Evolutionary conservation across 2,797 vertebrate genomes (phyloP).

Genomic region (Uromys caudimaculatus): DNA sequence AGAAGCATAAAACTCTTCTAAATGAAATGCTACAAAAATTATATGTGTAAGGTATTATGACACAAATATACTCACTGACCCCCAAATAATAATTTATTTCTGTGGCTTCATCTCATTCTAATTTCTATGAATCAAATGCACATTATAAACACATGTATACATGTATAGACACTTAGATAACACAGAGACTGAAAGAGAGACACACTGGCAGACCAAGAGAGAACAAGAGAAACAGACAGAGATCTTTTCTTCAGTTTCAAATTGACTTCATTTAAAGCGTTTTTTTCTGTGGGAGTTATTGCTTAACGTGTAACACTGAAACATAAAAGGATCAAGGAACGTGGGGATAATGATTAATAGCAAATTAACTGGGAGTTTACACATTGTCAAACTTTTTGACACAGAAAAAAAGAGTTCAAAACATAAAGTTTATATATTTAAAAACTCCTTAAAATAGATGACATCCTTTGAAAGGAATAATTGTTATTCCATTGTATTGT

Average conservation of each 20-base stretch:
- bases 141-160: not conserved
- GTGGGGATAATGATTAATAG: not conserved
- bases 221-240: not conserved
- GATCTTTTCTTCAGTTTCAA: not conserved
- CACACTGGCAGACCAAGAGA: not conserved
- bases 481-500: not conserved
- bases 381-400: constrained; percentile 28
- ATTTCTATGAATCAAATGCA: not conserved
- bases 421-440: not conserved
- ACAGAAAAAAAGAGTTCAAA: not conserved
- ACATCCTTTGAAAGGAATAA: constrained; percentile 23
- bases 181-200: not conserved
- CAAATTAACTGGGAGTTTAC: not conserved
- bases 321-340: not conserved
- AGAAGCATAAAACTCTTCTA: not conserved
- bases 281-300: not conserved
- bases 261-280: not conserved
- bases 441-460: not conserved
- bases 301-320: not conserved
- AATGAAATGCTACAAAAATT: constrained; percentile 47
- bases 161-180: not conserved
- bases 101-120: not conserved
- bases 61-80: not conserved
- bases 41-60: not conserved
- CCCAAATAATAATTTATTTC: not conserved